Evolutionary conservation across 2,797 vertebrate genomes (phyloP).

Genomic region (Astyanax mexicanus): DNA sequence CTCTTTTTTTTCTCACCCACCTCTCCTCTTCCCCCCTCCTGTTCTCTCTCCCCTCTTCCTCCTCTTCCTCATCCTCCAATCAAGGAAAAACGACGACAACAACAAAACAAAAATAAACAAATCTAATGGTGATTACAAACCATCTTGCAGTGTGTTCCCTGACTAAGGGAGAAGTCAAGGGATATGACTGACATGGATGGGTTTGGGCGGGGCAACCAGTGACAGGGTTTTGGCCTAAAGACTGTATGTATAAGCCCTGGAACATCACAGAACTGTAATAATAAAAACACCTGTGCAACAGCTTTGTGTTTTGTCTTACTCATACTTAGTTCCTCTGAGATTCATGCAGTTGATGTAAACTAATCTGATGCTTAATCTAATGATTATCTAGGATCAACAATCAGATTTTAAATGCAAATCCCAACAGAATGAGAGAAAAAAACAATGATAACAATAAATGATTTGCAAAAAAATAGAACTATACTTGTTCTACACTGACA

Average conservation of each 20-base stretch:
- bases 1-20: constrained; percentile 43
- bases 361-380: neutral
- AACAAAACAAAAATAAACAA: neutral
- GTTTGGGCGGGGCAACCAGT: constrained; percentile 24
- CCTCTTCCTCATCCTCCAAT: constrained; percentile 65
- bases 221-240: constrained; percentile 8
- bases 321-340: constrained; percentile 4
- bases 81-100: constrained; percentile 46
- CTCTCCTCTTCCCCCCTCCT: constrained; percentile 32
- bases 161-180: constrained; percentile 23
- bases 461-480: no score
- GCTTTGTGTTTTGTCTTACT: constrained; percentile 18
- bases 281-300: constrained; percentile 41
- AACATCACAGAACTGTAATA: constrained; percentile 50
- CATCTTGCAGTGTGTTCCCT: constrained; percentile 20
- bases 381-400: neutral
- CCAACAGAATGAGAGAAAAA: neutral
- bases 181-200: constrained; percentile 43
- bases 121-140: constrained; percentile 27
- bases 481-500: no score
- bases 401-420: neutral
- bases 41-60: constrained; percentile 52
- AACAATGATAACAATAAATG: no score
- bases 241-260: constrained; percentile 33
- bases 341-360: no score